A percentile compares a stretch with the other conserved stretches of the same genome.
phyloP scores from a whole-genome alignment of 2,113 vertebrate genomes.

The Vimba vimba region DNA sequence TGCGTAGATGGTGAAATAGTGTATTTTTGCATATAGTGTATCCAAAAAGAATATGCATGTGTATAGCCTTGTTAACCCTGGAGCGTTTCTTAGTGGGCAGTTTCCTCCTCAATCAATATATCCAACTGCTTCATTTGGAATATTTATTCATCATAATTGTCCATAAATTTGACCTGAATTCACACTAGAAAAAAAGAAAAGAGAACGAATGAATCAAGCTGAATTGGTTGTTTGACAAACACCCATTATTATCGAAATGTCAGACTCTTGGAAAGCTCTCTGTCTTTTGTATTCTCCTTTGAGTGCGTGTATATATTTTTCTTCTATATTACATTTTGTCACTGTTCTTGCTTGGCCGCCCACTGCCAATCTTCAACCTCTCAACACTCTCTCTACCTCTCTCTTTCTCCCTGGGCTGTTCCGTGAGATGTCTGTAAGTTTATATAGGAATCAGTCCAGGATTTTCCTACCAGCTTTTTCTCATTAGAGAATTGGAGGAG shows the following conservation, averaged over 20 bases:
- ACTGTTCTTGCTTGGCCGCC: conserved; percentile 5
- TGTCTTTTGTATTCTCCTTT: not conserved
- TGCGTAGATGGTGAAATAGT: not conserved
- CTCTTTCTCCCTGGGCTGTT: conserved; percentile 73
- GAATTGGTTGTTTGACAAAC: conserved; percentile 32
- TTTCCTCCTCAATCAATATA: conserved; percentile 15
- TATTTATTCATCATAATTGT: conserved; percentile 10
- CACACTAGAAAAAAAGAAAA: not conserved
- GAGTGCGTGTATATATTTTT: not conserved
- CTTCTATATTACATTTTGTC: conserved; percentile 43
- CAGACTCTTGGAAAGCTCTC: conserved; percentile 1
- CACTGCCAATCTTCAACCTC: conserved; percentile 11
- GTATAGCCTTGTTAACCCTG: conserved; percentile 38
- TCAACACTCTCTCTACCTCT: conserved; percentile 46
- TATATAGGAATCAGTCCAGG: conserved; percentile 91
- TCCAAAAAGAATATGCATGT: not conserved
- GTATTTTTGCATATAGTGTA: not conserved
- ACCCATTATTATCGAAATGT: conserved; percentile 19
- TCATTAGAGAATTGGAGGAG: conserved; percentile 80
- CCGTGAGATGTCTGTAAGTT: conserved; percentile 92
- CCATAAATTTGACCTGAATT: conserved; percentile 7
- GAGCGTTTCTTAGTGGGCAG: not conserved
- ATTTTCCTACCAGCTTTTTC: conserved; percentile 85
- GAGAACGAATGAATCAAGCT: conserved; percentile 9
- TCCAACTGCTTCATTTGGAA: not conserved